Conservation (phyloP, 2,113 vertebrate species). For the Tyto alba region DNA sequence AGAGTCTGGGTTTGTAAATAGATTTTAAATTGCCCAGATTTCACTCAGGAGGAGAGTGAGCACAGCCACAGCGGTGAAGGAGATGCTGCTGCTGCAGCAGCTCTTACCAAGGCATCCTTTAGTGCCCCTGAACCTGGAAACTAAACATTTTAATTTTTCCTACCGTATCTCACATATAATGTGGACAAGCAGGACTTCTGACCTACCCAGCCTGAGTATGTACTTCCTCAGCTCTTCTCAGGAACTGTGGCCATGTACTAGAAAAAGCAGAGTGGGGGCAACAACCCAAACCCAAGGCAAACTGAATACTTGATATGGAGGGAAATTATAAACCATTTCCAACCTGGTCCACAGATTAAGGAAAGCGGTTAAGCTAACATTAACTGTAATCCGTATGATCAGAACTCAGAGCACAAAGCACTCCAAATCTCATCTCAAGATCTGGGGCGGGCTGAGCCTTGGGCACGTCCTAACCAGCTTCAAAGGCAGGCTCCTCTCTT, state of each 20-base stretch:
- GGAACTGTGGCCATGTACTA: accelerated
- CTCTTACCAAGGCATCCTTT: neutral
- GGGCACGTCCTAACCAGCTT: neutral
- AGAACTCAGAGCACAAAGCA: constrained; percentile 9
- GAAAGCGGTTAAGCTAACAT: neutral
- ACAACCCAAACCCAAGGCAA: neutral
- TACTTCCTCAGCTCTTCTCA: neutral
- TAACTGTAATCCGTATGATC: neutral
- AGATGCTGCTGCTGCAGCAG: neutral
- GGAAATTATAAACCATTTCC: neutral
- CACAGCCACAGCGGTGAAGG: neutral
- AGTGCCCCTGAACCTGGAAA: neutral
- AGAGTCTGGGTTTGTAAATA: neutral
- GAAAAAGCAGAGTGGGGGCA: neutral
- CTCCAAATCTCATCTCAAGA: constrained; percentile 16
- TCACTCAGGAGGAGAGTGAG: neutral
- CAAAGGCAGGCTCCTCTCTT: neutral
- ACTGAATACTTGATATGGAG: neutral
- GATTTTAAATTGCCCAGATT: neutral
- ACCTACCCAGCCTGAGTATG: neutral
- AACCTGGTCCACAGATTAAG: neutral
- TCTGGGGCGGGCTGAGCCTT: neutral
- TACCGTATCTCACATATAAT: accelerated
- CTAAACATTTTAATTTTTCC: neutral
- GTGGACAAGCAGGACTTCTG: neutral